phyloP scores from a whole-genome alignment of 1,140 invertebrate genomes.

The Drosophila mauritiana region DNA sequence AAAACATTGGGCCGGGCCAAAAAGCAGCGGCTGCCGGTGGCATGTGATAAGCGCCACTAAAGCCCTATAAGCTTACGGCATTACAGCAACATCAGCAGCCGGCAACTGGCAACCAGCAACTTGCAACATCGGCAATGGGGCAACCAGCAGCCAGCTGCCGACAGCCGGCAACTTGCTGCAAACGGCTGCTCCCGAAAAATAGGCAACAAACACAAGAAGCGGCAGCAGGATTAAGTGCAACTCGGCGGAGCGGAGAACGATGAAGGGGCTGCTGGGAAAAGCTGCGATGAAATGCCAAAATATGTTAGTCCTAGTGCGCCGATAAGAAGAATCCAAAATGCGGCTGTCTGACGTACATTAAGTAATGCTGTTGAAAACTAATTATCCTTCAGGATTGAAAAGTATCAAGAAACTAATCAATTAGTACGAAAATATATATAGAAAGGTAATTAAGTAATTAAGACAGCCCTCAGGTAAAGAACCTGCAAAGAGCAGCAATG shows the following conservation, averaged over 20 bases:
- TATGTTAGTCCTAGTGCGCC: conserved; percentile 12
- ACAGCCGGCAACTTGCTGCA: conserved; percentile 12
- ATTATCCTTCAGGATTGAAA: no score
- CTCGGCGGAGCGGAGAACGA: no score
- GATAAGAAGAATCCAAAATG: neutral
- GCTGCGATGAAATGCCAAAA: conserved; percentile 21
- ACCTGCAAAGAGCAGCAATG: no score
- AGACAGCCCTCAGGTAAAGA: no score
- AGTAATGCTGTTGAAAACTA: neutral
- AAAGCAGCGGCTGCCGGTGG: conserved; percentile 33
- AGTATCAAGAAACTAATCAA: neutral
- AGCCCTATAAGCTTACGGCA: conserved; percentile 60
- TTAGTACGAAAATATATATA: neutral
- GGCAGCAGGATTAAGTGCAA: conserved; percentile 20
- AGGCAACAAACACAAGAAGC: conserved; percentile 39
- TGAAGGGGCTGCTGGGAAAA: neutral
- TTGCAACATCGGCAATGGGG: conserved; percentile 15
- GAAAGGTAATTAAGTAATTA: no score
- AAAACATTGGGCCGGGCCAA: conserved; percentile 36
- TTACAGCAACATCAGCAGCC: conserved; percentile 57
- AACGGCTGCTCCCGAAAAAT: conserved; percentile 22
- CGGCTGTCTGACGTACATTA: neutral
- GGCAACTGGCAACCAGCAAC: conserved; percentile 27
- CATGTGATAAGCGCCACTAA: conserved; percentile 66
- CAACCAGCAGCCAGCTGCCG: conserved; percentile 7